Evolutionary conservation across 2,888 invertebrate species (phyloP).

Genomic region (Salticus scenicus): DNA sequence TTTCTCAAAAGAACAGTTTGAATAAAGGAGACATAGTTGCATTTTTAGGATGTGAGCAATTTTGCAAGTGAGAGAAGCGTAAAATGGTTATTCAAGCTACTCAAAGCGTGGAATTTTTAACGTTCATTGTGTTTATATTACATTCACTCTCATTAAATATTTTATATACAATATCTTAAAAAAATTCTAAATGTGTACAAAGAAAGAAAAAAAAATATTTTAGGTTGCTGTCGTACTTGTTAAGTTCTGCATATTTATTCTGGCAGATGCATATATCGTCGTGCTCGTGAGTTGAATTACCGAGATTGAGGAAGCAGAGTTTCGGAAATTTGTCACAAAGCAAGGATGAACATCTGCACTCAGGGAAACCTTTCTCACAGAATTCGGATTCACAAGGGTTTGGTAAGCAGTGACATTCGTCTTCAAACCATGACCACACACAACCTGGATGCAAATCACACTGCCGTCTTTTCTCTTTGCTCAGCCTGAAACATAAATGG

Average conservation of each 20-base stretch:
- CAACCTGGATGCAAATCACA: neutral
- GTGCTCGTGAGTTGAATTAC: neutral
- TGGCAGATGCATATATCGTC: neutral
- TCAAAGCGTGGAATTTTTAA: too few species aligned
- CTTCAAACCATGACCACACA: constrained; percentile 3
- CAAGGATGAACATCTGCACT: neutral
- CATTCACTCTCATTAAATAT: too few species aligned
- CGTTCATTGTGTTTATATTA: too few species aligned
- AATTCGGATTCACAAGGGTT: neutral
- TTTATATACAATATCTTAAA: too few species aligned
- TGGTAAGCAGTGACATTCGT: neutral
- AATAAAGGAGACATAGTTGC: too few species aligned
- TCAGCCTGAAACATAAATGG: neutral
- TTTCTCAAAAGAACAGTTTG: too few species aligned
- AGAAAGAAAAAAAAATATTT: too few species aligned
- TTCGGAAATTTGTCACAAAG: neutral
- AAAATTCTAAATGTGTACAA: too few species aligned
- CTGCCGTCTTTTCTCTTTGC: neutral
- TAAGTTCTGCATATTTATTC: neutral
- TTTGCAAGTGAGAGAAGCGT: too few species aligned
- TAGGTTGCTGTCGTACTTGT: too few species aligned
- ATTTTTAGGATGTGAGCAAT: too few species aligned
- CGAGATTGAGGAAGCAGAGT: neutral
- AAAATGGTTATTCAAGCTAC: too few species aligned
- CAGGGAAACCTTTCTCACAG: neutral